A percentile compares a stretch with the other conserved stretches of the same genome.
phyloP scores from a whole-genome alignment of 35 echinoderm and acorn worm genomes.

The Stichopus chloronotus region DNA sequence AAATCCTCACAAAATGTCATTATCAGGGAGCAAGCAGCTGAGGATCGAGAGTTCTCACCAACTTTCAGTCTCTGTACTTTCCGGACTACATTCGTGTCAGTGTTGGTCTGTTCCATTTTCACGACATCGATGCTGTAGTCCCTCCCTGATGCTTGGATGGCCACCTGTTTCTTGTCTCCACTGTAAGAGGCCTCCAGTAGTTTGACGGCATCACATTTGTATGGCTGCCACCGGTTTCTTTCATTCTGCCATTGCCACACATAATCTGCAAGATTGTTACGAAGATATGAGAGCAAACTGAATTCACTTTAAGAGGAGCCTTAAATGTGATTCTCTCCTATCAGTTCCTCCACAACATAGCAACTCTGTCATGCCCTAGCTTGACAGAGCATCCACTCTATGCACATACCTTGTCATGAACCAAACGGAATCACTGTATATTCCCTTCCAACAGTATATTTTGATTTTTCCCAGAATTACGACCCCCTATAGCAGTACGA shows the following conservation, averaged over 20 bases:
- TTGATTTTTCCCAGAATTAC: no score
- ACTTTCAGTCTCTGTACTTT: conserved; percentile 66
- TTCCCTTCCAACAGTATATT: no score
- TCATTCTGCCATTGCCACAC: conserved; percentile 97
- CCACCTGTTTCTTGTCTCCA: conserved; percentile 37
- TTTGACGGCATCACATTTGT: conserved; percentile 38
- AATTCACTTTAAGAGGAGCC: no score
- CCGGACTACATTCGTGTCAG: conserved; percentile 65
- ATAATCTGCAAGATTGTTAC: conserved; percentile 59
- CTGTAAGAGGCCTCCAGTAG: conserved; percentile 57
- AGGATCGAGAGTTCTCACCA: conserved; percentile 38
- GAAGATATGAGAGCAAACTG: not conserved
- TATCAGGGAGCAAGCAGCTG: not conserved
- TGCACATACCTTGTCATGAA: no score
- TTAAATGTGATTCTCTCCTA: no score
- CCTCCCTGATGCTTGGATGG: conserved; percentile 53
- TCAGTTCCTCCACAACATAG: no score
- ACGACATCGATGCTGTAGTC: conserved; percentile 74
- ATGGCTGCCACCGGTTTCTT: conserved; percentile 77
- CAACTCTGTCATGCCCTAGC: no score
- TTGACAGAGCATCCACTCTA: no score
- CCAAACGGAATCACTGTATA: no score
- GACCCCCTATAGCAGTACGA: no score
- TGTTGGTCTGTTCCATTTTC: conserved; percentile 87
- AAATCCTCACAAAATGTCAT: not conserved